Percentiles rank a stretch among this genome's conserved stretches.
These are phyloP conservation scores for Hippopotamyrus pictus DNA, from an alignment of 2,797 vertebrate genomes.

Conservation along the genomic window DNA sequence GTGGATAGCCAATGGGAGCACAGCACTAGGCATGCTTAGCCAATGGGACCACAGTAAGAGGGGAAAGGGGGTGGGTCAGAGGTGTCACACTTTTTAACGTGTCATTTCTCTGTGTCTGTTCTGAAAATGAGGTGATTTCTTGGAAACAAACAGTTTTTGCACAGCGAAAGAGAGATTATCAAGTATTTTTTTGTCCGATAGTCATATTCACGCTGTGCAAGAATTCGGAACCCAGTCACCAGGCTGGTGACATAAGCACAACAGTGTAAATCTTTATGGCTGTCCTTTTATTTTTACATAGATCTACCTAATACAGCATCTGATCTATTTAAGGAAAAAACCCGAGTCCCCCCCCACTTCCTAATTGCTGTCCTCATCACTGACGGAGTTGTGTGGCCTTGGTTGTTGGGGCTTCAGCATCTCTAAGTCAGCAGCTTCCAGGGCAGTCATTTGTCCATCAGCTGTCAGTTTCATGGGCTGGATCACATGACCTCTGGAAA, in stretches of 20 bases:
- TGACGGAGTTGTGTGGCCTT: neutral
- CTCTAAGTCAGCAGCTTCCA: conserved; percentile 61
- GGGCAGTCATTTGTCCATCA: conserved; percentile 73
- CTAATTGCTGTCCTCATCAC: conserved; percentile 10
- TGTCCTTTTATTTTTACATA: neutral
- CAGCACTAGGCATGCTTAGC: neutral
- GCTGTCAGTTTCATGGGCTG: conserved; percentile 81
- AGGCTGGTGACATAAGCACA: neutral
- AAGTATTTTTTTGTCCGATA: neutral
- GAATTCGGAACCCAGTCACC: neutral
- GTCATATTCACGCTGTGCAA: neutral
- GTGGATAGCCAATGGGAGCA: neutral
- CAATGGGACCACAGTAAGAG: neutral
- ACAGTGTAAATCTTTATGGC: neutral
- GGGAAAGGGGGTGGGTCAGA: neutral
- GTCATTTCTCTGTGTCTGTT: neutral
- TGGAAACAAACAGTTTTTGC: neutral
- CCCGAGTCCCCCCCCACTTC: neutral
- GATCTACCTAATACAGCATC: neutral
- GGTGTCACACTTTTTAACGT: neutral
- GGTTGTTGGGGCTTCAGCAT: conserved; percentile 50
- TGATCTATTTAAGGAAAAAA: neutral
- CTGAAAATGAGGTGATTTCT: neutral
- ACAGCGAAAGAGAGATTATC: neutral
- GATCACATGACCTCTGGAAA: conserved; percentile 71